A percentile compares a stretch with the other conserved stretches of the same genome.
These are phyloP conservation scores for Syndactyla subalaris DNA, from an alignment of 2,797 vertebrate genomes.

Conservation along the genomic window DNA sequence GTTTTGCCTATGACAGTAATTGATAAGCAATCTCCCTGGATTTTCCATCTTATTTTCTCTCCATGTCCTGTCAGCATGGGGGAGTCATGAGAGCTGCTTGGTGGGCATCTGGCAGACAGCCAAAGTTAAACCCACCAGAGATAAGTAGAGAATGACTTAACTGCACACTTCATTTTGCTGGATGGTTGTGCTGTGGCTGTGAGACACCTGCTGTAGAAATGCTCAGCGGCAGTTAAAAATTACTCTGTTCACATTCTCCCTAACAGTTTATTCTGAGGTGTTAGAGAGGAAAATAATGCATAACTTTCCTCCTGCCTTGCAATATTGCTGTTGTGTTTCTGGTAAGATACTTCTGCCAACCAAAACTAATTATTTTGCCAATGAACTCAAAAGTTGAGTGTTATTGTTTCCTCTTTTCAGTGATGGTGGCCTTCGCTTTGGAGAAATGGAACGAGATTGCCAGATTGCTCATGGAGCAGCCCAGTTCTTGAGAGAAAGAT, in stretches of 20 bases:
- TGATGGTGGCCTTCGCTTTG: constrained; percentile 95
- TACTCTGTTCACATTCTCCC: not conserved
- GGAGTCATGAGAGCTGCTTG: not conserved
- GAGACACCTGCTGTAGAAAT: not conserved
- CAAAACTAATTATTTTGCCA: not conserved
- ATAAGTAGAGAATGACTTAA: not conserved
- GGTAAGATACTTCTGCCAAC: not conserved
- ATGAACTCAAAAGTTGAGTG: not conserved
- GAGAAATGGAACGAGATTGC: constrained; percentile 98
- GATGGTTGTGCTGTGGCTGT: not conserved
- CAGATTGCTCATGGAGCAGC: constrained; percentile 99
- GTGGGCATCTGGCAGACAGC: not conserved
- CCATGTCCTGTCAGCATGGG: accelerated
- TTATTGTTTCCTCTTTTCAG: constrained; percentile 65
- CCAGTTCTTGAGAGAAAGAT: constrained; percentile 92
- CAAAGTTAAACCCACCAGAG: not conserved
- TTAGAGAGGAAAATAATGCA: not conserved
- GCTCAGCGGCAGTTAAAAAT: not conserved
- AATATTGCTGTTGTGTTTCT: not conserved
- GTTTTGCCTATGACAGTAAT: not conserved
- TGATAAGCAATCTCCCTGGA: not conserved
- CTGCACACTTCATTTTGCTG: not conserved
- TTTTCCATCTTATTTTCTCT: not conserved
- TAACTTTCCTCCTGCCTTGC: not conserved
- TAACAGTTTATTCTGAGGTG: not conserved